phyloP scores from a whole-genome alignment of 2,888 invertebrate species.

The Phyllotreta cruciferae region DNA sequence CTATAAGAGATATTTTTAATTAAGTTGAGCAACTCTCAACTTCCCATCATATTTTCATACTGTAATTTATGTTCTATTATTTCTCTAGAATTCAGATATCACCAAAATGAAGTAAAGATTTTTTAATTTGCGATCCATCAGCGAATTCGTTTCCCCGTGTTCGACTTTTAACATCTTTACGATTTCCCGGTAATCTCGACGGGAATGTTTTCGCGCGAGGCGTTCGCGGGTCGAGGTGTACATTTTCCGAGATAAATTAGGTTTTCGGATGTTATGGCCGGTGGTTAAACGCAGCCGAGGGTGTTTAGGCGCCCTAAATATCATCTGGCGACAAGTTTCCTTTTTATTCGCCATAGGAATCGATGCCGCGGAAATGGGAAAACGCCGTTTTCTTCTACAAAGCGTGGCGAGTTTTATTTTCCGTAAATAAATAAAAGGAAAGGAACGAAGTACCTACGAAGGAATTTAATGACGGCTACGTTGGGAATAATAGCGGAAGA shows the following conservation, averaged over 20 bases:
- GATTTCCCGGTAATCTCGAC: background rate
- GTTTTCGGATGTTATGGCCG: conserved; percentile 19
- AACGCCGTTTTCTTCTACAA: conserved; percentile 19
- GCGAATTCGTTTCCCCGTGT: no score
- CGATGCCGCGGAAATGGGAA: conserved; percentile 26
- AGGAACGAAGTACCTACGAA: conserved; percentile 4
- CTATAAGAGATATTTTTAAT: no score
- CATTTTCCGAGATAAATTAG: conserved; percentile 22
- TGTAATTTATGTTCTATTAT: no score
- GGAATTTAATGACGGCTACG: background rate
- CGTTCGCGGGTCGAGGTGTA: conserved; percentile 6
- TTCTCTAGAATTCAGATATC: no score
- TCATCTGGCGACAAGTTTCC: conserved; percentile 31
- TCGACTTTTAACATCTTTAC: no score
- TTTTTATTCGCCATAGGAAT: conserved; percentile 27
- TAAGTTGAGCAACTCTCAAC: background rate
- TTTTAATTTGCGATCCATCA: no score
- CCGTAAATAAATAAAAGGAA: conserved; percentile 15
- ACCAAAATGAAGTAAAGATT: no score
- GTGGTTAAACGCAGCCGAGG: conserved; percentile 27
- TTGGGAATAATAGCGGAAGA: no score
- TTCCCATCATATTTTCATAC: no score
- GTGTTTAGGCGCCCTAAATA: conserved; percentile 29
- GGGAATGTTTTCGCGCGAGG: background rate
- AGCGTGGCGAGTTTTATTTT: conserved; percentile 23